These are phyloP conservation scores for Ridgeia piscesae DNA, from an alignment of 1,140 invertebrate species.

Conservation along the genomic window DNA sequence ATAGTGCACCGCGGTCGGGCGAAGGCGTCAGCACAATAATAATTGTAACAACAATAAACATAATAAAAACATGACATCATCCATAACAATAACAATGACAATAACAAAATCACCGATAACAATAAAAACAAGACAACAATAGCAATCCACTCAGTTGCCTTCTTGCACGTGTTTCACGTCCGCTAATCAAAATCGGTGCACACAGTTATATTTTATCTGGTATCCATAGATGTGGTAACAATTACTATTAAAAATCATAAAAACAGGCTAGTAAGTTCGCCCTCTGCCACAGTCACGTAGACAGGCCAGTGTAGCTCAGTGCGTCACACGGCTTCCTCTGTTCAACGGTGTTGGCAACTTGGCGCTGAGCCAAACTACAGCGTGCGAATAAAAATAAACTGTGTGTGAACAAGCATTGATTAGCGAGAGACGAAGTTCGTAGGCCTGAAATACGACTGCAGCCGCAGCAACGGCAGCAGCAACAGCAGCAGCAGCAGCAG, in stretches of 20 bases:
- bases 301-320: neutral
- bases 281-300: neutral
- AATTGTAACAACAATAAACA: neutral
- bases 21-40: too few relatives aligned
- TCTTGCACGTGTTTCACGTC: neutral
- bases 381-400: neutral
- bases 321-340: neutral
- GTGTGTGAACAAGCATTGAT: neutral
- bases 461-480: conserved; percentile 13
- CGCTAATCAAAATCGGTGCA: neutral
- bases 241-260: neutral
- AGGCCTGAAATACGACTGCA: neutral
- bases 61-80: neutral
- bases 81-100: neutral
- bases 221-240: neutral
- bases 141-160: neutral
- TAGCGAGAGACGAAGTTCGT: neutral
- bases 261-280: neutral
- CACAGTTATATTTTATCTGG: neutral
- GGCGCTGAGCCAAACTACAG: neutral
- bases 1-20: too few relatives aligned
- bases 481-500: conserved; percentile 8
- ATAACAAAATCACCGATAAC: neutral
- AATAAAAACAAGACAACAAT: too few relatives aligned
- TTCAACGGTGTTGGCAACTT: neutral